These are phyloP conservation scores for Scaptomyza parva DNA, from an alignment of 2,888 invertebrate genomes.

Conservation along the genomic window DNA sequence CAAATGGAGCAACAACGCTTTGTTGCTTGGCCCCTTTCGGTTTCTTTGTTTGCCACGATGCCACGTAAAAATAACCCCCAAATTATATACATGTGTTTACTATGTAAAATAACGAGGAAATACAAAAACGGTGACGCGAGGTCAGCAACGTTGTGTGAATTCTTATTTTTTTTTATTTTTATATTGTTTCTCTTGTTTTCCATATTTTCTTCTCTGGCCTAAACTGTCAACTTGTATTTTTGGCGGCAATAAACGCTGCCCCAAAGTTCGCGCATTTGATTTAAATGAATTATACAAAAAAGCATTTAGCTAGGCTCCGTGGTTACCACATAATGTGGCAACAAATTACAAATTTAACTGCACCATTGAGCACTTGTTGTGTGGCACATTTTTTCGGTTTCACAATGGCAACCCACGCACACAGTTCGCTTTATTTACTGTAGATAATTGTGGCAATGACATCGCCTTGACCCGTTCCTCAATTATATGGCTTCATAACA, in stretches of 20 bases:
- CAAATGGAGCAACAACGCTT: slow-evolving; percentile 58
- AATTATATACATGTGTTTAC: neutral
- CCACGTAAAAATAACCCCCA: slow-evolving; percentile 6
- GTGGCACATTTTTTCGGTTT: slow-evolving; percentile 31
- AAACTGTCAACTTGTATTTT: slow-evolving; percentile 35
- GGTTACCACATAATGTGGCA: slow-evolving; percentile 61
- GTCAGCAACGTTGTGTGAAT: slow-evolving; percentile 30
- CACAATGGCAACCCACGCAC: slow-evolving; percentile 23
- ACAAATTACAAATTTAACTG: slow-evolving; percentile 23
- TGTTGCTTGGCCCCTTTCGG: slow-evolving; percentile 60
- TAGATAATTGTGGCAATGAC: slow-evolving; percentile 57
- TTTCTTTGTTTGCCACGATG: slow-evolving; percentile 67
- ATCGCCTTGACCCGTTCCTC: slow-evolving; percentile 26
- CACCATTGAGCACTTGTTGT: slow-evolving; percentile 32
- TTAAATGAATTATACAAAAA: slow-evolving; percentile 18
- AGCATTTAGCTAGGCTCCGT: slow-evolving; percentile 28
- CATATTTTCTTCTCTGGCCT: slow-evolving; percentile 19
- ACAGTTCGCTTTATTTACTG: slow-evolving; percentile 50
- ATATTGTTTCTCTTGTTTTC: slow-evolving; percentile 1
- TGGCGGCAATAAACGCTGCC: slow-evolving; percentile 48
- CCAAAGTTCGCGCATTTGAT: slow-evolving; percentile 14
- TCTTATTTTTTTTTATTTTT: neutral
- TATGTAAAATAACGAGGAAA: slow-evolving; percentile 5
- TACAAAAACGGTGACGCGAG: slow-evolving; percentile 35
- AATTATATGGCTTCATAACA: slow-evolving; percentile 43